Evolutionary conservation across 2,797 vertebrate genomes (phyloP).

Genomic region (Avahi laniger): DNA sequence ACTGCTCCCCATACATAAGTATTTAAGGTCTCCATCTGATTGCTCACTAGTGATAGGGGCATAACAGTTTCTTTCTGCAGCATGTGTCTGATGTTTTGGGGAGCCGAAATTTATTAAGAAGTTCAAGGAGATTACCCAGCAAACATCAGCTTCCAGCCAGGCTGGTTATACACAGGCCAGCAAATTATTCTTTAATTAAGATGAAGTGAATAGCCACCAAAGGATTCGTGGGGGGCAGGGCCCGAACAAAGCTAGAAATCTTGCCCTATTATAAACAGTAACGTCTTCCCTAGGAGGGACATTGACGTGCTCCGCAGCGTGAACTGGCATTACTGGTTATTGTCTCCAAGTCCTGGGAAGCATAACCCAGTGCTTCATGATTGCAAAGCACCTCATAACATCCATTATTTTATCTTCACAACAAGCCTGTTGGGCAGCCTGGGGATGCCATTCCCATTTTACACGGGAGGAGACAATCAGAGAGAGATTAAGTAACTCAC

Average conservation of each 20-base stretch:
- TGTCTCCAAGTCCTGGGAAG: conserved; percentile 18
- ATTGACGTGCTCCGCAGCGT: conserved; percentile 32
- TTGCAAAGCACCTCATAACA: conserved; percentile 51
- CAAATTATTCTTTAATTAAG: conserved; percentile 65
- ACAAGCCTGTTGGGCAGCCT: conserved; percentile 61
- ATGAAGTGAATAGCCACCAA: conserved; percentile 43
- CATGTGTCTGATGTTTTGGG: neutral
- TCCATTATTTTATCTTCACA: conserved; percentile 66
- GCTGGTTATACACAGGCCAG: neutral
- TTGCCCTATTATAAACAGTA: neutral
- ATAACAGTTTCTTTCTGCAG: neutral
- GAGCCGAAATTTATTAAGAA: conserved; percentile 30
- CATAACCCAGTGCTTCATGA: conserved; percentile 51
- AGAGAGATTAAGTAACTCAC: conserved; percentile 65
- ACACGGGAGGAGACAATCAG: conserved; percentile 65
- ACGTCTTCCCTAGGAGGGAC: conserved; percentile 23
- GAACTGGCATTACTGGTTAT: conserved; percentile 36
- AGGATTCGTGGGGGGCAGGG: neutral
- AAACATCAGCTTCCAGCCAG: conserved; percentile 47
- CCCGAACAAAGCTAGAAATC: conserved; percentile 39
- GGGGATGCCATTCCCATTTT: conserved; percentile 61
- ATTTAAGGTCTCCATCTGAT: neutral
- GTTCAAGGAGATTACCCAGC: neutral
- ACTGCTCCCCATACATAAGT: neutral
- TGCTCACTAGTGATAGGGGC: neutral